Evolutionary conservation across 1,140 invertebrate genomes (phyloP).

Genomic region (Trachelipus rathkii): DNA sequence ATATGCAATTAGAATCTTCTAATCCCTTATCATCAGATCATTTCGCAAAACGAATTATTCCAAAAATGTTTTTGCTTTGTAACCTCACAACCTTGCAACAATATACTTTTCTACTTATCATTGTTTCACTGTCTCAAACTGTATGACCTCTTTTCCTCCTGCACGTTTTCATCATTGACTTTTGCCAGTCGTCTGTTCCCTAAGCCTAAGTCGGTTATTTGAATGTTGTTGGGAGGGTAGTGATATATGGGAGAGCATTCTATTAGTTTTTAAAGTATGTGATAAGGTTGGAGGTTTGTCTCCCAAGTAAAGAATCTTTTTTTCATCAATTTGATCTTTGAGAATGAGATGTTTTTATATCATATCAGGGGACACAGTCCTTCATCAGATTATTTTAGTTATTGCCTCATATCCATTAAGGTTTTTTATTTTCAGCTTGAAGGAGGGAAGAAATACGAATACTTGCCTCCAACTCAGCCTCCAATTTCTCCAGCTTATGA

Average conservation of each 20-base stretch:
- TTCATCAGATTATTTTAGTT: no score
- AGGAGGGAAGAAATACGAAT: conserved; percentile 52
- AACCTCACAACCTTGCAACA: no score
- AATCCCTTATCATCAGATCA: not conserved
- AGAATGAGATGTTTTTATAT: conserved; percentile 1
- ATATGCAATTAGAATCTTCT: no score
- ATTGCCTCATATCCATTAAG: no score
- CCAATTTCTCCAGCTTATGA: conserved; percentile 62
- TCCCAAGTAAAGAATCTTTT: no score
- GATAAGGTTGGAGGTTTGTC: not conserved
- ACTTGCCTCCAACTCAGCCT: conserved; percentile 55
- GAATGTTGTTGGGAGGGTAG: not conserved
- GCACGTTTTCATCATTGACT: no score
- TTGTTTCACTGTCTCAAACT: not conserved
- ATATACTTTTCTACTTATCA: not conserved
- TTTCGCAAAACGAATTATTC: not conserved
- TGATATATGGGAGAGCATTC: not conserved
- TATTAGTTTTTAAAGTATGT: not conserved
- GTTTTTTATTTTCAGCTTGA: conserved; percentile 48
- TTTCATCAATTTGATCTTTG: no score
- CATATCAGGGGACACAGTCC: no score
- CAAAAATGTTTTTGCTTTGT: no score
- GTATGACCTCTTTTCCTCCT: not conserved
- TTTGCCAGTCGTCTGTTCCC: no score
- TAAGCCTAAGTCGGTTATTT: not conserved